Evolutionary conservation across 2,888 invertebrate genomes (phyloP), one percentile per base, ranked within the genome.

Genomic region (Tipula vernalis): DNA sequence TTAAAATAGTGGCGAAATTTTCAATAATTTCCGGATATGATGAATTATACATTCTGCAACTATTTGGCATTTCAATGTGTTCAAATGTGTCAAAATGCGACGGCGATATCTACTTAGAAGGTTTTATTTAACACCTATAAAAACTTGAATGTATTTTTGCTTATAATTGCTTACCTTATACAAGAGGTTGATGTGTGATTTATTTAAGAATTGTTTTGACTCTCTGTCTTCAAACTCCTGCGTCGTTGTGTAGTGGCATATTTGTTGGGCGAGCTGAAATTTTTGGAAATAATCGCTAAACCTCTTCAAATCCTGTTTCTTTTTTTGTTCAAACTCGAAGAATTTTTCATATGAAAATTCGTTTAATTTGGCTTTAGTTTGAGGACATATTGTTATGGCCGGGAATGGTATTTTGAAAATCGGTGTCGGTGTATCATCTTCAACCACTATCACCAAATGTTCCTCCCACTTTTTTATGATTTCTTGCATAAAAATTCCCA

Each of bases 391-490:
- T 13, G 83, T 83, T 10, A 83, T n/a, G 8, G 83, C 83, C 13
- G 83, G 83, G 10, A 83, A 83, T 13, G 83, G 83, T n/a, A 83
- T 83, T 6, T 36, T 13, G 12, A 10, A 83, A 8, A 83, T n/a
- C 36, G 8, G 3, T 0, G 83, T 83, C 3, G 83, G 83, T 5
- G 6, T 8, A 10, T 8, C 36, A 51, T 51, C 51, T 13, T 51
- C 51, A n/a, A 51, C 95, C 13, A 95, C 95, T 88, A 95, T 95
- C 0, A 95, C 95, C 0, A 95, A 95, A 89, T 94, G 94, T 88
- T 93, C 93, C 87, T 94, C 93, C 95, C 95, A 95, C 90, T 95
- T 95, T 88, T 93, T 92, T 93, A 94, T 95, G 5, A 95, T 93
- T 89, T 95, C 93, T 87, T 92, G 91, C 44, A 95, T 95, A 5